Evolutionary conservation across 2,113 vertebrate species (phyloP), one percentile per base, ranked within the genome.

Genomic region (Aptenodytes forsteri): DNA sequence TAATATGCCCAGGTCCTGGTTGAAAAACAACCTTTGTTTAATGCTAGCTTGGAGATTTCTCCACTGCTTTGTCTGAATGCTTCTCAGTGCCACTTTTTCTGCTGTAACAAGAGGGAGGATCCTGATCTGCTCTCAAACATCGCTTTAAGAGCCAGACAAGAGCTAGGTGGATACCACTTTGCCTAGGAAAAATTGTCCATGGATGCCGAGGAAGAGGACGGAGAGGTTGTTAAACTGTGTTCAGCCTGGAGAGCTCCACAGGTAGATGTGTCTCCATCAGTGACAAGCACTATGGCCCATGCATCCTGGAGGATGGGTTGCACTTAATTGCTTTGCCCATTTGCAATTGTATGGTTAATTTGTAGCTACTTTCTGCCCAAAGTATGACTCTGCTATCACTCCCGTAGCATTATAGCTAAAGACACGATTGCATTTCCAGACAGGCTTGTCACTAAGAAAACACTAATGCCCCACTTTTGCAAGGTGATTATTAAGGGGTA

Each of bases 381-480:
- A 92, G 50, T 94, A 66, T 38, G 78, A 65, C 71, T 94, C 36
- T 69, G 69, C 71, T 94, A 86, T 97, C 94, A 69, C 46, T 95
- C 65, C 62, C 0, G 0, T 70, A 86, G 80, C 91, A 80, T 81
- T 97, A 93, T 10, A 92, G 71, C 89, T 94, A 80, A 90, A 93
- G 83, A 96, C 36, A 38, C 1, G 3, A 94, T 86, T 96, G 88
- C 54, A 59, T 93, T 97, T 92, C 77, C 54, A 92, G 91, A 84
- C 83, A 91, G 75, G 55, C 56, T 96, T 92, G 93, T 97, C 95
- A 92, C 61, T 97, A 90, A 70, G 67, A 95, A 96, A 95, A 96
- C 91, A 93, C 86, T 95, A 96, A 97, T 95, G 90, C 75, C 90
- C 64, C 86, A 88, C 84, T 96, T 97, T 93, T 86, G 88, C 93